Base-by-base conservation (phyloP, 2,113 vertebrate species). In the Benitochromis conjunctus region DNA sequence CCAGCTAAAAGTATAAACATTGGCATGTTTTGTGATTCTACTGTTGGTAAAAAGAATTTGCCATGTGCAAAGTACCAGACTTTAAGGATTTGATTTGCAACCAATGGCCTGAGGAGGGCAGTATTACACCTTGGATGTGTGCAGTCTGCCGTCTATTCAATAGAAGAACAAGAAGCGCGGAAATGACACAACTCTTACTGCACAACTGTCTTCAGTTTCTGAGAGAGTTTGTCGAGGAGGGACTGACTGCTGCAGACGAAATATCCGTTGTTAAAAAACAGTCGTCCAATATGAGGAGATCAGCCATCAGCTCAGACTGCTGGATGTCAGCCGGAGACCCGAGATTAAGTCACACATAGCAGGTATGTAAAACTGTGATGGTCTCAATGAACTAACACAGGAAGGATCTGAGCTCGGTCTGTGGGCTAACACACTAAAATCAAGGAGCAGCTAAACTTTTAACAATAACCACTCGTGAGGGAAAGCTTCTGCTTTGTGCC, bases 161-260 rank as follows among this genome's bases (percentile, higher is more conserved):
- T 26, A 7, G 12, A 26, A 26, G 55, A 57, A 57, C 21, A 56
- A 56, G 55, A 56, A 56, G 21, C 21, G 21, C 21, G 6, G 21
- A 6, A 14, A 26, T 2, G 55, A 57, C n/a, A 6, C 2, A 14
- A 21, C n/a, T 55, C n/a, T 3, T 12, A 21, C 0, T 4, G 16
- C 51, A n/a, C 21, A 7, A 0, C 6, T 13, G 2, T 26, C 21
- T 26, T 53, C 18, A 5, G 2, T 53, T 53, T 53, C 51, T 53
- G 18, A 9, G 2, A 7, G 55, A 57, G 6, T 26, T 14, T 57
- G 8, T 8, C 12, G 8, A 4, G 3, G 55, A 57, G 55, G n/a
- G n/a, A 53, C 48, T 19, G 48, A 53, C 51, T 56, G 21, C 4
- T 7, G 55, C 24, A 7, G 56, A 29, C 13, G 12, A 57, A 26